Conservation (phyloP, 2,888 invertebrate genomes). For the Eucera pruinosa region DNA sequence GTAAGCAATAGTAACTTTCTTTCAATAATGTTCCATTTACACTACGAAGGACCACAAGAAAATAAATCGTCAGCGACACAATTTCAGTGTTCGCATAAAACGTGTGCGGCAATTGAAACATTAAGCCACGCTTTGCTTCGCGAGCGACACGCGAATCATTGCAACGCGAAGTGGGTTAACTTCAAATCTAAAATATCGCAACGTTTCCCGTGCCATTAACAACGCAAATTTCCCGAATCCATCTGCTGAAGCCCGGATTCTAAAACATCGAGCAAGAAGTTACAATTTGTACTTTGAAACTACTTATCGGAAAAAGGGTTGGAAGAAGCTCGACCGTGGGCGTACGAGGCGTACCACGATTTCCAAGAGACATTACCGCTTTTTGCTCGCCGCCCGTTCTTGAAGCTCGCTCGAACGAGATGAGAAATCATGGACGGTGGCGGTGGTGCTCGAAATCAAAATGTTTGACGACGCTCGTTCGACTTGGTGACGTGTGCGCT, state of each 20-base stretch:
- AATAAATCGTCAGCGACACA: too few species aligned
- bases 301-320: neutral
- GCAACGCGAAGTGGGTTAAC: too few species aligned
- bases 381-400: neutral
- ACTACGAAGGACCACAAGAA: too few species aligned
- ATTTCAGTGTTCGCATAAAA: too few species aligned
- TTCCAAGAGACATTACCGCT: neutral
- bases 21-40: too few species aligned
- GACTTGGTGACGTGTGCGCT: constrained; percentile 56
- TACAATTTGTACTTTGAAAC: constrained; percentile 1
- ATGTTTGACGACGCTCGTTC: constrained; percentile 73
- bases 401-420: constrained; percentile 40
- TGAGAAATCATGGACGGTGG: constrained; percentile 67
- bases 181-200: too few species aligned
- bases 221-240: neutral
- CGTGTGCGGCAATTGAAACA: too few species aligned
- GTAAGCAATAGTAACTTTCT: too few species aligned
- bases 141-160: too few species aligned
- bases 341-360: neutral
- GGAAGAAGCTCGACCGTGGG: neutral
- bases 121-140: too few species aligned
- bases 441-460: constrained; percentile 71
- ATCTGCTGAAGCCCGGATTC: neutral
- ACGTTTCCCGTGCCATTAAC: too few species aligned
- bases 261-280: neutral